Percentiles rank a stretch among this genome's conserved stretches.
Conservation (phyloP, 1,140 invertebrate species). For the Cyrtorhinus lividipennis region DNA sequence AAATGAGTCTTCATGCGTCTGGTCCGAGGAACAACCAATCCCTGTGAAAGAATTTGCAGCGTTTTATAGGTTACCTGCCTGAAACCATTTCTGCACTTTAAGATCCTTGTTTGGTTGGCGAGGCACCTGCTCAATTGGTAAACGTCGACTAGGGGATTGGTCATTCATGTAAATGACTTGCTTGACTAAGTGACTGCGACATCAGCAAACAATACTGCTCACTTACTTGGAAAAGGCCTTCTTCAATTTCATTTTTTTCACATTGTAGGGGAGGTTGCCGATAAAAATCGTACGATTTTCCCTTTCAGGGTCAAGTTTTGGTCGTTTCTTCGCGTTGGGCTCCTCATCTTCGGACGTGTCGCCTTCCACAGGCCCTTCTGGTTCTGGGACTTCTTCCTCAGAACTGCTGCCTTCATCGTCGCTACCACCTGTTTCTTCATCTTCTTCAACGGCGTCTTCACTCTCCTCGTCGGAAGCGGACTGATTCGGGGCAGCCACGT, state of each 20-base stretch:
- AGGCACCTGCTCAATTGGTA: no score
- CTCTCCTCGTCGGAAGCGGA: neutral
- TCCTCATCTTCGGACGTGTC: neutral
- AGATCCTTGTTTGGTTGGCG: no score
- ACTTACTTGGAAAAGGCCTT: slow-evolving; percentile 35
- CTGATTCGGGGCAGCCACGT: no score
- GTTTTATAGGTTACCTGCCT: no score
- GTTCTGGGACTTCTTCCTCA: neutral
- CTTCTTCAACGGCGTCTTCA: neutral
- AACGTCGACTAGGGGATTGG: no score
- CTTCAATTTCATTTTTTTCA: slow-evolving; percentile 36
- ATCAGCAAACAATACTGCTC: no score
- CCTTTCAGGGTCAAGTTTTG: slow-evolving; percentile 18
- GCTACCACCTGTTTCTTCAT: neutral
- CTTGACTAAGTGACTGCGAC: no score
- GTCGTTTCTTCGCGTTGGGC: neutral
- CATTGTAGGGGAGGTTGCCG: slow-evolving; percentile 44
- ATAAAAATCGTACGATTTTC: slow-evolving; percentile 44
- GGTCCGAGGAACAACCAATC: no score
- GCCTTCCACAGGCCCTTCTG: neutral
- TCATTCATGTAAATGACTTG: no score
- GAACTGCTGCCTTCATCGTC: neutral
- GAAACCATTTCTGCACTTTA: no score
- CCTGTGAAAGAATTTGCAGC: no score
- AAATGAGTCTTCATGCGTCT: no score